Conservation (phyloP, 2,797 vertebrate species). For the Emydoidea blandingii region DNA sequence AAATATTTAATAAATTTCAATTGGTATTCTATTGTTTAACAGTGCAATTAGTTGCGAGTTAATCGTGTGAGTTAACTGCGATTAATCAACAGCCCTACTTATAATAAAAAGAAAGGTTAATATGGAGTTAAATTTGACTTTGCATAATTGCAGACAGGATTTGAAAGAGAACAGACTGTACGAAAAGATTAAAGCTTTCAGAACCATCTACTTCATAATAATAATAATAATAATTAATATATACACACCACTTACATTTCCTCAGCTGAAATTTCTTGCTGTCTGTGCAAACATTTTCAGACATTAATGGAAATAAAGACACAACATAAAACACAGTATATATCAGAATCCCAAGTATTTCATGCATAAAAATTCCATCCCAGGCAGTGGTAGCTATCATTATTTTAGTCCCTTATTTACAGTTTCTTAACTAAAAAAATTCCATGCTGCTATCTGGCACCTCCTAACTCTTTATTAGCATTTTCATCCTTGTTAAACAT, state of each 20-base stretch:
- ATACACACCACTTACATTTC: constrained; percentile 73
- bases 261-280: constrained; percentile 63
- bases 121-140: not conserved
- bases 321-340: constrained; percentile 73
- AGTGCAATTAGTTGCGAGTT: no score
- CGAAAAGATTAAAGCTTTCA: constrained; percentile 16
- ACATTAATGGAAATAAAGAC: constrained; percentile 75
- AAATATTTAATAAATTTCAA: no score
- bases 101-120: not conserved
- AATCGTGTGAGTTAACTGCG: no score
- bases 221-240: not conserved
- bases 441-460: not conserved
- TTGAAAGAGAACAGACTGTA: not conserved
- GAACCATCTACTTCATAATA: not conserved
- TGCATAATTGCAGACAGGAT: not conserved
- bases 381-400: constrained; percentile 67
- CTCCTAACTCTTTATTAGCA: not conserved
- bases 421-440: constrained; percentile 10
- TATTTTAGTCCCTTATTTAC: constrained; percentile 60
- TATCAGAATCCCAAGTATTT: constrained; percentile 66
- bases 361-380: constrained; percentile 56
- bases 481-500: constrained; percentile 42
- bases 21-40: no score
- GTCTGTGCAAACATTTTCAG: constrained; percentile 72
- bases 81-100: no score